phyloP scores from a whole-genome alignment of 2,113 vertebrate species.

The Anguilla rostrata region DNA sequence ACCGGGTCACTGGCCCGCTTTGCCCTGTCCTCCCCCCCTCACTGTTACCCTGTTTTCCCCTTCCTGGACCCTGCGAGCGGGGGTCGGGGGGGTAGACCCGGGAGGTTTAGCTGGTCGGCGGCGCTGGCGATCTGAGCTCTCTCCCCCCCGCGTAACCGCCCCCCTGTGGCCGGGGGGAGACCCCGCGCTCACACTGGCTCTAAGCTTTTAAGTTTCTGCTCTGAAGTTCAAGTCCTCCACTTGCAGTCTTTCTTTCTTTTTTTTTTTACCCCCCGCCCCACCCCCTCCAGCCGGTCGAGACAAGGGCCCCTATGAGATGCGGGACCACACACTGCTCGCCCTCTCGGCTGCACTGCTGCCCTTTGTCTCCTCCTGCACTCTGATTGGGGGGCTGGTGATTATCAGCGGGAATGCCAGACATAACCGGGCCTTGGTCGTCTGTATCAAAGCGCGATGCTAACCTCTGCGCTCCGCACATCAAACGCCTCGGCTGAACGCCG shows the following conservation, averaged over 20 bases:
- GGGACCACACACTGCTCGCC: slow-evolving; percentile 24
- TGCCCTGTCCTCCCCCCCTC: slow-evolving; percentile 46
- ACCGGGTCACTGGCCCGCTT: slow-evolving; percentile 34
- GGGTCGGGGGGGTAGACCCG: slow-evolving; percentile 59
- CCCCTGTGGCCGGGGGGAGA: slow-evolving; percentile 19
- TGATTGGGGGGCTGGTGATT: background rate
- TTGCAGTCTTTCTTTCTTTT: no score
- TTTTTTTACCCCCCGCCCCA: background rate
- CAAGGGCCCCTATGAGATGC: background rate
- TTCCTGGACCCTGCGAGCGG: slow-evolving; percentile 64
- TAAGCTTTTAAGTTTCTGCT: background rate
- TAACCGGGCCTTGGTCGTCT: background rate
- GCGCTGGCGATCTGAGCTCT: slow-evolving; percentile 60
- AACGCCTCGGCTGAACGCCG: background rate
- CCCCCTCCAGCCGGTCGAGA: slow-evolving; percentile 6
- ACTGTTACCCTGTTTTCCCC: slow-evolving; percentile 53
- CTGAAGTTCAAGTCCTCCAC: background rate
- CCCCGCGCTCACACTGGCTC: background rate
- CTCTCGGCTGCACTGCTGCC: background rate
- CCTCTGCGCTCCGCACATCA: background rate
- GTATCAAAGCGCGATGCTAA: background rate
- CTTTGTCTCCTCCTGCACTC: background rate
- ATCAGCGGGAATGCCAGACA: background rate
- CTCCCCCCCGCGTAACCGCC: slow-evolving; percentile 56
- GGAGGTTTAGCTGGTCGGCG: slow-evolving; percentile 67